Conservation (phyloP, 2,888 invertebrate species). For the Cabera pusaria region DNA sequence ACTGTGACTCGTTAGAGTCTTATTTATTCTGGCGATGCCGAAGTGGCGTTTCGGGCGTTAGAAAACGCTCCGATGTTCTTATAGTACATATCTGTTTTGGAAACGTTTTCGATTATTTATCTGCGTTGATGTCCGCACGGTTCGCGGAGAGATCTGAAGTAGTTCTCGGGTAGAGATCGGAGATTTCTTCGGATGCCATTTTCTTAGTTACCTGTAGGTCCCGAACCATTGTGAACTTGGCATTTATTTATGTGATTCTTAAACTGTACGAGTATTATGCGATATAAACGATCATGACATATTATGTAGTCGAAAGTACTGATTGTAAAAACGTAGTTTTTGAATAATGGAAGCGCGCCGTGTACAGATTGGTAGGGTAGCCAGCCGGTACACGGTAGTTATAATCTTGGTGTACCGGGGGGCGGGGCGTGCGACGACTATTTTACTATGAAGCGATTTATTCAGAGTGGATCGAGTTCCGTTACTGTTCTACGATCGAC, state of each 20-base stretch:
- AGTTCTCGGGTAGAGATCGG: conserved; percentile 42
- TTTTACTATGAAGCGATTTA: conserved; percentile 65
- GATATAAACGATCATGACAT: conserved; percentile 68
- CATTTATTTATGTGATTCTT: conserved; percentile 81
- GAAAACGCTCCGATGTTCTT: conserved; percentile 54
- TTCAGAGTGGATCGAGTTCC: conserved; percentile 81
- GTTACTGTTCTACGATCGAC: conserved; percentile 70
- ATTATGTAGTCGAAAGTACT: conserved; percentile 66
- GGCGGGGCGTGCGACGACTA: conserved; percentile 58
- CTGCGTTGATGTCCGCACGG: conserved; percentile 32
- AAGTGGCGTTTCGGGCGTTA: conserved; percentile 30
- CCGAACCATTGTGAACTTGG: conserved; percentile 77
- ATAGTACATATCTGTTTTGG: conserved; percentile 65
- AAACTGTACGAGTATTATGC: conserved; percentile 72
- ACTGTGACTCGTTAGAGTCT: conserved; percentile 40
- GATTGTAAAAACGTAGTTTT: conserved; percentile 67
- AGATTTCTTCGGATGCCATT: conserved; percentile 76
- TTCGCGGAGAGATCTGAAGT: conserved; percentile 42
- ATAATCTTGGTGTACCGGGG: conserved; percentile 60
- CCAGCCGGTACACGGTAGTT: conserved; percentile 53
- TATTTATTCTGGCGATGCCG: conserved; percentile 32
- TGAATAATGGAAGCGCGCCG: conserved; percentile 55
- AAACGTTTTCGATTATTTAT: conserved; percentile 51
- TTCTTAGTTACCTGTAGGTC: conserved; percentile 80
- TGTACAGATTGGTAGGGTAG: conserved; percentile 52